Evolutionary conservation across 2,797 vertebrate genomes (phyloP).

Genomic region (Lateolabrax maculatus): DNA sequence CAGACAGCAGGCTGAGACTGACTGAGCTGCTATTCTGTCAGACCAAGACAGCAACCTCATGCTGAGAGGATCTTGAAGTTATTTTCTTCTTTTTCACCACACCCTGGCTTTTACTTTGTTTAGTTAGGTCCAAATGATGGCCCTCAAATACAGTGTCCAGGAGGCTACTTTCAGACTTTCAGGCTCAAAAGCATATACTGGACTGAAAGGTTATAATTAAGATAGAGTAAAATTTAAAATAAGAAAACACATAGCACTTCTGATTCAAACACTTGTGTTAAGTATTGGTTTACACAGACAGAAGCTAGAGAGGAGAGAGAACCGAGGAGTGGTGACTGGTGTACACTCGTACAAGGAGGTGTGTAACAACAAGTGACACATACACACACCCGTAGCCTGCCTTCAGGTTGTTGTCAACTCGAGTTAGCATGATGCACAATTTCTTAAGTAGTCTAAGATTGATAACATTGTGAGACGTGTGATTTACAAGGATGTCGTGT

Average conservation of each 20-base stretch:
- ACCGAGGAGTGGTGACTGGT: neutral
- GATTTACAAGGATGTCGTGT: neutral
- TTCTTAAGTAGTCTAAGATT: neutral
- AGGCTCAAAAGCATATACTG: neutral
- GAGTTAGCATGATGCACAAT: neutral
- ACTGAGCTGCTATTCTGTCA: conserved; percentile 15
- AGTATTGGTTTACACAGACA: conserved; percentile 14
- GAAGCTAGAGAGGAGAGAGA: conserved; percentile 1
- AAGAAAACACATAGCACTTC: neutral
- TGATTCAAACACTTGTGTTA: conserved; percentile 13
- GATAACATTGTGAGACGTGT: neutral
- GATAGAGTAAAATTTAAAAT: neutral
- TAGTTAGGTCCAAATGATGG: neutral
- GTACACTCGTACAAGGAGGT: neutral
- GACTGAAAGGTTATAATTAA: conserved; percentile 20
- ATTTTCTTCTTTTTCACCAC: neutral
- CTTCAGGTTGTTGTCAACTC: too few relatives aligned
- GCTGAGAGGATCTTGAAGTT: conserved; percentile 6
- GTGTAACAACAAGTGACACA: neutral
- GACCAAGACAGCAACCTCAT: conserved; percentile 5
- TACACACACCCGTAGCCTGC: neutral
- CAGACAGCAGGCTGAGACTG: conserved; percentile 16
- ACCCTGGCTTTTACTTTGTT: conserved; percentile 23
- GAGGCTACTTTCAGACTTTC: conserved; percentile 3
- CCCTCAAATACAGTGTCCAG: neutral